Base-by-base conservation (phyloP, 2,888 invertebrate genomes). In the Agrotis segetum region DNA sequence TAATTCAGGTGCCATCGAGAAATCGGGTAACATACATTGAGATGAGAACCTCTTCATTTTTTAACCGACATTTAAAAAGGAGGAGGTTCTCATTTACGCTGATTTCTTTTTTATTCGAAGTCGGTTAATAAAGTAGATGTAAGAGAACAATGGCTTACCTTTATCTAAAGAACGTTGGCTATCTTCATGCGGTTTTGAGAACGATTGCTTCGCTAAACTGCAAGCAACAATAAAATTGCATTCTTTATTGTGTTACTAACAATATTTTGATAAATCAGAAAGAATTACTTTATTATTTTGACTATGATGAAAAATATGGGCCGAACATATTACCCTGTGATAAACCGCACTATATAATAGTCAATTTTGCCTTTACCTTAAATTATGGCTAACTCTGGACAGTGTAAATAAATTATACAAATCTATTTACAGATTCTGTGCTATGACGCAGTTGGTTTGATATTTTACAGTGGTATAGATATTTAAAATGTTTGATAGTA, bases 171-270 rank as follows among this genome's bases (percentile, higher is more conserved):
- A 50, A 7, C 21, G 11, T 21, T 1, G 6, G n/a, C 16, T 69
- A 66, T 75, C 77, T 64, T 61, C 66, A 67, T 71, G 63, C 52
- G 77, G 16, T 46, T 53, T 24, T 1, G 77, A 56, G n/a, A 61
- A 13, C 13, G 67, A 47, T 46, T 56, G 56, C 24, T 62, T 61
- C 49, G 40, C 61, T 5, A 64, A 77, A 46, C 79, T 79, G 79
- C 13, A 1, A 0, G n/a, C n/a, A 67, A 81, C 21, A 77, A 77
- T 46, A 16, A 4, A 64, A 67, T 47, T 34, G n/a, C 4, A 21
- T 56, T 17, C 40, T 17, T 53, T 47, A 34, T 29, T 29, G 29
- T 44, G 55, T 16, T 14, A 21, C 44, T 55, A 7, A 68, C 47
- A 53, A 49, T 59, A 34, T 58, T 13, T 7, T n/a, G 3, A 68